Base-by-base conservation (phyloP, 2,888 invertebrate species). In the Leucania comma region DNA sequence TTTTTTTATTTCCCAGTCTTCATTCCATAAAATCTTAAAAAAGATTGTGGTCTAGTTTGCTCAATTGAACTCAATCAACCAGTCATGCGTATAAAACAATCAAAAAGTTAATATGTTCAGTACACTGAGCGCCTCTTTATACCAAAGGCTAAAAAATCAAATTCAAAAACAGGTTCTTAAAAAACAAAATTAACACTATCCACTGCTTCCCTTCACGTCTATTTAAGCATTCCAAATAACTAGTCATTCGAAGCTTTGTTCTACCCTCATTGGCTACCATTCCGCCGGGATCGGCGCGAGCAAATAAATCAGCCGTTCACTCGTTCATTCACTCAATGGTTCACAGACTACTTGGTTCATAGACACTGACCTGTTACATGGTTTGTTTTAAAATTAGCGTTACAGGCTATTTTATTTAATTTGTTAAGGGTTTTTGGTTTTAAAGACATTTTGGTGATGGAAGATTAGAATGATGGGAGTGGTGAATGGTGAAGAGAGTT, bases 181-280 rank as follows among this genome's bases (percentile, higher is more conserved):
- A 60, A 68, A 32, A 66, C 17, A 17, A 42, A 59, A 63, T 22
- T 54, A 62, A 61, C 68, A 64, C 72, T 68, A 71, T 63, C 29
- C 68, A 32, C 51, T 54, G 48, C n/a, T 42, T 26, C 60, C 81
- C 84, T 87, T 88, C 81, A 89, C 85, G 88, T 91, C 87, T 89
- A 89, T 92, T 91, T 92, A 91, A 90, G 87, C 90, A 92, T 92
- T 90, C 89, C 88, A 91, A 93, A 93, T 91, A 92, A 88, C 91
- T 88, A 88, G 81, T 87, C 88, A 88, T 88, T 90, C 91, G 91
- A 92, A 91, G 92, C 93, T 92, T 92, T 92, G 91, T 91, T 84
- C 89, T 89, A 86, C 88, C 89, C 88, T 87, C 92, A 90, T 92
- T 91, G 91, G 90, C 88, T 90, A 81, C 87, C 90, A 87, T 89